Evolutionary conservation across 2,888 invertebrate genomes (phyloP).

Genomic region (Cordilura impudica): DNA sequence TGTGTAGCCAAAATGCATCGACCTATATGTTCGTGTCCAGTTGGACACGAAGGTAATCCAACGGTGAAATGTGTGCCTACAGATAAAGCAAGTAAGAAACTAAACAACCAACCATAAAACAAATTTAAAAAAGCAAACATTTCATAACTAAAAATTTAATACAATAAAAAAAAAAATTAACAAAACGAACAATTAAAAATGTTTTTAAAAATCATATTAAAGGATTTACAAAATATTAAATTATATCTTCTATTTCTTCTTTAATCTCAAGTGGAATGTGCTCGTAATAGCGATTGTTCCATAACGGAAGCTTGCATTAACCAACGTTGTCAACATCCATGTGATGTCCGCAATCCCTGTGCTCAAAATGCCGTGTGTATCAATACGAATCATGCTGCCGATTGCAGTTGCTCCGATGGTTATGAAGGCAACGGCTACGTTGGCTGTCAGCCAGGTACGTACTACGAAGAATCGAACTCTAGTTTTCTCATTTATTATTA

Average conservation of each 20-base stretch:
- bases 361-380: slow-evolving; percentile 90
- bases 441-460: slow-evolving; percentile 87
- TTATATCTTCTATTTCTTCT: not conserved
- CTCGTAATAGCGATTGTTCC: slow-evolving; percentile 90
- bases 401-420: slow-evolving; percentile 91
- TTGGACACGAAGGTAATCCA: slow-evolving; percentile 89
- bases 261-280: slow-evolving; percentile 86
- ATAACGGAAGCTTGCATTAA: slow-evolving; percentile 92
- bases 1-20: slow-evolving; percentile 90
- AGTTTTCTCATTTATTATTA: not conserved
- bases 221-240: not conserved
- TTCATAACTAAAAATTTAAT: slow-evolving; percentile 61
- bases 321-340: slow-evolving; percentile 90
- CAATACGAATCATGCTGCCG: slow-evolving; percentile 91
- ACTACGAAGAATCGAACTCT: not conserved
- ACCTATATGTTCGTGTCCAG: slow-evolving; percentile 89
- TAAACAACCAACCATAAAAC: slow-evolving; percentile 34
- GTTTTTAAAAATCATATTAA: not conserved
- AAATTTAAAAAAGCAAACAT: slow-evolving; percentile 30
- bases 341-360: slow-evolving; percentile 91
- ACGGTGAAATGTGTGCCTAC: slow-evolving; percentile 87
- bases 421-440: slow-evolving; percentile 92
- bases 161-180: slow-evolving; percentile 56
- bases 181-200: not conserved
- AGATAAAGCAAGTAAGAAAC: slow-evolving; percentile 85